Base-by-base conservation (phyloP, 2,797 vertebrate species). In the Telmatherina bonti region DNA sequence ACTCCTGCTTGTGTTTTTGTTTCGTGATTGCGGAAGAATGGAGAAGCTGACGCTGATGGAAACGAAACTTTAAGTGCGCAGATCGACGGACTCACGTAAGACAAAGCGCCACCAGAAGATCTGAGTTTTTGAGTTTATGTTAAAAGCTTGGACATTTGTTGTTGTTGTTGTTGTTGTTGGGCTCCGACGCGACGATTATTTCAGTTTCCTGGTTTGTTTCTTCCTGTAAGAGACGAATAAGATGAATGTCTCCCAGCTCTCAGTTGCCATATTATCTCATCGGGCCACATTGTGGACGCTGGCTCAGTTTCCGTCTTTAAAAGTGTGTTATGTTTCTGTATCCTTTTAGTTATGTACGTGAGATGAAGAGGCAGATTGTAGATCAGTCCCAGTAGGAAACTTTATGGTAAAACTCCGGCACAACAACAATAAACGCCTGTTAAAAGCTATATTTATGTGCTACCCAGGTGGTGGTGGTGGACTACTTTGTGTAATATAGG, bases 41-140 rank as follows among this genome's bases (percentile, higher is more conserved):
- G 29, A 6, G 49, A 27, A 64, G 29, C 29, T 9, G 26, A 26
- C 1, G 61, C 60, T 12, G 41, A 66, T 62, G 75, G 76, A 83
- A 86, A 60, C 74, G 78, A 87, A 83, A 86, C 78, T 74, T 41
- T 22, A 20, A 51, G 8, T 59, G 5, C 65, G 22, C 67, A 22
- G 20, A 11, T 38, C 16, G 5, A 11, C 7, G 20, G 66, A 75
- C 24, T 67, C 71, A 83, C 41, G 86, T 86, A 83, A 88, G 83
- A 62, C 30, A 68, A 64, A n/a, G 8, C 47, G 0, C 49, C 55
- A 18, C 51, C 3, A 5, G 72, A 41, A 56, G 0, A 30, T 10
- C 16, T 12, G 9, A 20, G 18, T 22, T 10, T 41, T 24, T 30
- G 30, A 52, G 4, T 27, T 30, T 1, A 30, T 11, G 29, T 12